phyloP scores from a whole-genome alignment of 92 coral and sea anemone genomes.

The Ricordea florida region DNA sequence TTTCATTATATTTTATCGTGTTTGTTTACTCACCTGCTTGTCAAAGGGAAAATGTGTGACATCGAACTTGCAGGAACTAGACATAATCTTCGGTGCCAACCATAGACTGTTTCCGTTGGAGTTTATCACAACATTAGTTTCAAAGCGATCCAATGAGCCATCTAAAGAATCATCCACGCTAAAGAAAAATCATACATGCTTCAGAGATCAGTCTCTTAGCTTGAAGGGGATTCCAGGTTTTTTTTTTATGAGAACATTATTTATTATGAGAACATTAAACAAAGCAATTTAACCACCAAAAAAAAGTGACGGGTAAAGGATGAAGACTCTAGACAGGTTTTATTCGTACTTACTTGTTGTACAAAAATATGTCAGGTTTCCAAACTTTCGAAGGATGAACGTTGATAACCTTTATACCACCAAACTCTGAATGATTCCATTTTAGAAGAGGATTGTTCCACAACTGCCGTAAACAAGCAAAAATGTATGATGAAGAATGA shows the following conservation, averaged over 20 bases:
- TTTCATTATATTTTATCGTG: too few species aligned
- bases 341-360: constrained; percentile 65
- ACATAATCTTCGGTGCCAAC: constrained; percentile 75
- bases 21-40: constrained; percentile 75
- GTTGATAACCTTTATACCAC: constrained; percentile 53
- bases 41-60: constrained; percentile 86
- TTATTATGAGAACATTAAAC: too few species aligned
- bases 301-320: too few species aligned
- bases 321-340: too few species aligned
- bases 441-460: constrained; percentile 64
- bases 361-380: constrained; percentile 65
- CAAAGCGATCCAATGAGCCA: constrained; percentile 73
- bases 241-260: too few species aligned
- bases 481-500: too few species aligned
- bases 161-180: constrained; percentile 72
- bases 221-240: too few species aligned
- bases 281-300: too few species aligned
- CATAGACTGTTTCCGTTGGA: constrained; percentile 52
- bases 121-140: constrained; percentile 55
- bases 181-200: background rate
- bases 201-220: background rate
- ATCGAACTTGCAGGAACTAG: constrained; percentile 78
- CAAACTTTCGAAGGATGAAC: constrained; percentile 41
- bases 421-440: constrained; percentile 58
- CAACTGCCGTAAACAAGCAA: constrained; percentile 13